Percentiles rank a stretch among this genome's conserved stretches.
phyloP scores from a whole-genome alignment of 2,888 invertebrate species.

The Leptogaster cylindrica region DNA sequence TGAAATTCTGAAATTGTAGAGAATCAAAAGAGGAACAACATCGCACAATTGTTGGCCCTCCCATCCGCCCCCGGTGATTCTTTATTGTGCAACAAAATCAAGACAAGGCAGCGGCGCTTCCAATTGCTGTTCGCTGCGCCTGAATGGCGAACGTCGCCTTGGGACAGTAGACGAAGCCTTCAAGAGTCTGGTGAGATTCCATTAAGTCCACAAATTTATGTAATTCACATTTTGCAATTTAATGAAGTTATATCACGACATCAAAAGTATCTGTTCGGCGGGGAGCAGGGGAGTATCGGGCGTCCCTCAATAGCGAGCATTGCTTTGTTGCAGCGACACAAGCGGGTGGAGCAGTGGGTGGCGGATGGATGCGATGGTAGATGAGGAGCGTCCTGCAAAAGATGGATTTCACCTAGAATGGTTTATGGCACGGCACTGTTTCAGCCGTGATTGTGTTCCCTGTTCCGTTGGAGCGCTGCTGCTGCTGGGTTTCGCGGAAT shows the following conservation, averaged over 20 bases:
- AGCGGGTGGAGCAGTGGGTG: background rate
- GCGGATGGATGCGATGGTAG: too few relatives aligned
- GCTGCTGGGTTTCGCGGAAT: background rate
- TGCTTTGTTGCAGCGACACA: background rate
- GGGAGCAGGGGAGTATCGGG: background rate
- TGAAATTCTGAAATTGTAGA: background rate
- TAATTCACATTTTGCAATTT: conserved; percentile 45
- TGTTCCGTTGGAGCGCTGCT: too few relatives aligned
- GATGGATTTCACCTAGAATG: too few relatives aligned
- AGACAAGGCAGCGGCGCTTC: background rate
- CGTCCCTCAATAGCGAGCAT: background rate
- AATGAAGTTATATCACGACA: conserved; percentile 46
- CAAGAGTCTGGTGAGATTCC: background rate
- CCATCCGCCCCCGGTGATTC: background rate
- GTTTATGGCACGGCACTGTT: too few relatives aligned
- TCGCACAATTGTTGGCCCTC: too few relatives aligned
- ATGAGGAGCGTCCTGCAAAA: too few relatives aligned
- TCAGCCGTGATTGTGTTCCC: too few relatives aligned
- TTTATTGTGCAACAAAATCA: background rate
- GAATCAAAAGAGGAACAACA: background rate
- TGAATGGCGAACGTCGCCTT: background rate
- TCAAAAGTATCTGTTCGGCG: conserved; percentile 20
- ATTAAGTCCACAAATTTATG: conserved; percentile 38
- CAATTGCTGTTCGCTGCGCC: too few relatives aligned
- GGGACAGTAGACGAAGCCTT: background rate